phyloP scores from a whole-genome alignment of 1,140 invertebrate species.

The Ceratosolen fusciceps region DNA sequence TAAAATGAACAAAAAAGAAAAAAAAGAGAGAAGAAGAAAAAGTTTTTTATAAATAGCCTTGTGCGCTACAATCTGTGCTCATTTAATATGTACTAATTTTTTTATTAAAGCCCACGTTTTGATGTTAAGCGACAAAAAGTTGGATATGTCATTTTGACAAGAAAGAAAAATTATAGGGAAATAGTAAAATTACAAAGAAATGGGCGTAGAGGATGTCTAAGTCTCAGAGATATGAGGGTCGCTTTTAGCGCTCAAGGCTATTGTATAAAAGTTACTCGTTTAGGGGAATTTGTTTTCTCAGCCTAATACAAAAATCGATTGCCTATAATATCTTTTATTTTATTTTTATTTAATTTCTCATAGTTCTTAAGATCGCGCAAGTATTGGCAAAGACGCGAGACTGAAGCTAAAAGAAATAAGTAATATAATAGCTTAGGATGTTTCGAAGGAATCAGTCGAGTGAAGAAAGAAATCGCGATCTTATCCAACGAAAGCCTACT shows the following conservation, averaged over 20 bases:
- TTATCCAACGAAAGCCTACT: slow-evolving; percentile 46
- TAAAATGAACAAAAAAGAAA: slow-evolving; percentile 10
- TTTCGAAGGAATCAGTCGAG: slow-evolving; percentile 45
- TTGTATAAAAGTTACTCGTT: slow-evolving; percentile 35
- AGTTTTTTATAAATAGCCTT: not conserved
- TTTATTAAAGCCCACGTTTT: too few species aligned
- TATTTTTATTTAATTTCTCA: slow-evolving; percentile 18
- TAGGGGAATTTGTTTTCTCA: slow-evolving; percentile 44
- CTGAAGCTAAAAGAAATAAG: slow-evolving; percentile 34
- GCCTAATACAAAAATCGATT: slow-evolving; percentile 30
- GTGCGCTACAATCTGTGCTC: not conserved
- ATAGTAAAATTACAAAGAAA: too few species aligned
- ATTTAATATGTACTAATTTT: too few species aligned
- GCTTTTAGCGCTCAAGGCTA: slow-evolving; percentile 26
- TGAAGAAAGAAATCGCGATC: slow-evolving; percentile 36
- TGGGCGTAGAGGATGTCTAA: too few species aligned
- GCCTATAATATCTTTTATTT: slow-evolving; percentile 37
- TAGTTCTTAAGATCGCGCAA: slow-evolving; percentile 46
- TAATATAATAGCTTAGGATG: slow-evolving; percentile 32
- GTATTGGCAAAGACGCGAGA: slow-evolving; percentile 33
- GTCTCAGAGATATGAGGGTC: not conserved
- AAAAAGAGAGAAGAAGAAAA: slow-evolving; percentile 16
- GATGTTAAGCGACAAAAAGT: too few species aligned
- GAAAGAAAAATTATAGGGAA: too few species aligned
- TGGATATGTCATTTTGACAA: too few species aligned